Evolutionary conservation across 92 coral and sea anemone species (phyloP), one percentile per base, ranked within the genome.

Genomic region (Siderastrea siderea): DNA sequence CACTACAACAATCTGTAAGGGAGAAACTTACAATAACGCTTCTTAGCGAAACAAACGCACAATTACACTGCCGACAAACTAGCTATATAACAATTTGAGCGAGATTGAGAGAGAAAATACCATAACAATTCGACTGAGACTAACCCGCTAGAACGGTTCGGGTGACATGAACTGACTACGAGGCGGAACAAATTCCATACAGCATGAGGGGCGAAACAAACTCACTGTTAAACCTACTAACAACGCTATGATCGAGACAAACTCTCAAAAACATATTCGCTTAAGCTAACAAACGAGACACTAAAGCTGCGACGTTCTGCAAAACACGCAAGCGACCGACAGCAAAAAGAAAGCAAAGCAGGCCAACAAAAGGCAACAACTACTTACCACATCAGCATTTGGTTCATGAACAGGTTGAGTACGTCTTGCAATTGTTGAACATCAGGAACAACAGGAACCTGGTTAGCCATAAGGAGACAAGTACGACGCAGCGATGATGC

Each of bases 401-500:
- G 69, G 69, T 64, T 13, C 3, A 64, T 64, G 69, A 52, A 52
- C 57, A 64, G 69, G 69, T 64, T 15, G 69, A 64, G 70, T 3
- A 45, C 70, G 46, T 19, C 70, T 65, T 65, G 70, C 7, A 19
- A 65, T 19, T 65, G 70, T 7, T 65, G 70, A 65, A 3, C 70
- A 65, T 65, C 70, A 65, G 70, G 70, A 19, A 19, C 70, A 65
- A 65, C 70, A 65, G n/a, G 70, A 65, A 26, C 70, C 11, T 65
- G 70, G 11, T 65, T 19, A 3, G 46, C 70, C 70, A 65, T 65
- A 8, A 65, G 1, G 70, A 65, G 70, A n/a, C n/a, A n/a, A n/a
- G n/a, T n/a, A n/a, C n/a, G n/a, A n/a, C n/a, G n/a, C n/a, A 65
- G 47, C 46, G 70, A 26, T 65, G 70, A 65, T 3, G 47, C 70